A percentile compares a stretch with the other conserved stretches of the same genome.
These are phyloP conservation scores for Electrophaes corylata DNA, from an alignment of 2,888 invertebrate genomes.

Conservation along the genomic window DNA sequence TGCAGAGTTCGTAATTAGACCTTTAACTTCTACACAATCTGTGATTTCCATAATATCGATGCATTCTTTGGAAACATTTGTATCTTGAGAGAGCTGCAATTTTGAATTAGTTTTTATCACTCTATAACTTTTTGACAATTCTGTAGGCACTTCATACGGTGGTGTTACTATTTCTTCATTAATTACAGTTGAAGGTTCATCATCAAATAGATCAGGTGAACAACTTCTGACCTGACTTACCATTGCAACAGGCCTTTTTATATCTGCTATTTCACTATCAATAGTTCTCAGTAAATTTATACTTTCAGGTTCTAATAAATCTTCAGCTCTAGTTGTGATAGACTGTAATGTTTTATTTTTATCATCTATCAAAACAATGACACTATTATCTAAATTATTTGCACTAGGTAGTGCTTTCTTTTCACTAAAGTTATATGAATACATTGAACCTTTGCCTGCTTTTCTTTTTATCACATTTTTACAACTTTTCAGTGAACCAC, in stretches of 20 bases:
- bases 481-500: slow-evolving; percentile 58
- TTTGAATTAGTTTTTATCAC: slow-evolving; percentile 16
- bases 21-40: slow-evolving; percentile 52
- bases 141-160: slow-evolving; percentile 47
- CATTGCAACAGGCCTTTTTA: slow-evolving; percentile 21
- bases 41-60: slow-evolving; percentile 73
- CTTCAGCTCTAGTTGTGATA: not conserved
- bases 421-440: not conserved
- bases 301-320: not conserved
- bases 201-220: slow-evolving; percentile 80
- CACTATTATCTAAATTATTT: slow-evolving; percentile 12
- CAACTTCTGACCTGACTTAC: slow-evolving; percentile 53
- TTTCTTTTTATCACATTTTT: slow-evolving; percentile 53
- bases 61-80: slow-evolving; percentile 51
- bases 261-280: slow-evolving; percentile 14
- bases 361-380: slow-evolving; percentile 22
- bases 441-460: slow-evolving; percentile 6
- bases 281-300: slow-evolving; percentile 1
- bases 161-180: slow-evolving; percentile 31
- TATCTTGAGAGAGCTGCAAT: slow-evolving; percentile 42
- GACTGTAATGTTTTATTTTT: slow-evolving; percentile 7
- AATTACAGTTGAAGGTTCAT: slow-evolving; percentile 57
- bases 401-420: not conserved
- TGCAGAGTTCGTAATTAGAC: not conserved
- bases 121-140: slow-evolving; percentile 57